These are phyloP conservation scores for Enteromius viviparus DNA, from an alignment of 2,797 vertebrate species.

Conservation along the genomic window DNA sequence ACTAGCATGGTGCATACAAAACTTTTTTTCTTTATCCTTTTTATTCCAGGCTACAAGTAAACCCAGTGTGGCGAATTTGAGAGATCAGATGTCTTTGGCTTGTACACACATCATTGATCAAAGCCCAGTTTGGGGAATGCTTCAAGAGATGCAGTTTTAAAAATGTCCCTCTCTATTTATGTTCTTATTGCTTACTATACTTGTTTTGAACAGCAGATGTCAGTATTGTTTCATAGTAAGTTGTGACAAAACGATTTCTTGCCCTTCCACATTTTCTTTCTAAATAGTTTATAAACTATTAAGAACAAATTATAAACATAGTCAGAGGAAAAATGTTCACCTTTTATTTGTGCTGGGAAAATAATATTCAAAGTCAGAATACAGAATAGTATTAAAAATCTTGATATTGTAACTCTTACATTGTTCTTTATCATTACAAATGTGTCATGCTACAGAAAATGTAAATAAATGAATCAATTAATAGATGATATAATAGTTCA, in stretches of 20 bases:
- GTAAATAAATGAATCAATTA: constrained; percentile 10
- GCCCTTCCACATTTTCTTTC: background rate
- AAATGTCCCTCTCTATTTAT: background rate
- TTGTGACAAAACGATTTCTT: background rate
- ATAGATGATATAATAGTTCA: constrained; percentile 32
- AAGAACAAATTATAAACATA: background rate
- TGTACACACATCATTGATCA: constrained; percentile 75
- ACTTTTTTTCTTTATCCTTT: background rate
- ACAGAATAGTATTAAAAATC: background rate
- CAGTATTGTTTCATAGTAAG: constrained; percentile 24
- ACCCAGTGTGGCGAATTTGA: constrained; percentile 78
- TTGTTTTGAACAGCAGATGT: constrained; percentile 37
- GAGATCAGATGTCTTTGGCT: constrained; percentile 79
- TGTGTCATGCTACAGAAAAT: background rate
- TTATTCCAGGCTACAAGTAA: constrained; percentile 84
- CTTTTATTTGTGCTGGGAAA: background rate
- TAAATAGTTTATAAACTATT: background rate
- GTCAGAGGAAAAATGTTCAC: background rate
- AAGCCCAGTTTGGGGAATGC: constrained; percentile 87
- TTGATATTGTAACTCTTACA: background rate
- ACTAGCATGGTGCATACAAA: background rate
- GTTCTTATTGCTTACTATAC: background rate
- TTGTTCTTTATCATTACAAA: background rate
- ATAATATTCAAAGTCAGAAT: background rate
- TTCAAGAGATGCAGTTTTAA: constrained; percentile 72